Evolutionary conservation across 2,797 vertebrate genomes (phyloP).

Genomic region (Eptatretus atami): DNA sequence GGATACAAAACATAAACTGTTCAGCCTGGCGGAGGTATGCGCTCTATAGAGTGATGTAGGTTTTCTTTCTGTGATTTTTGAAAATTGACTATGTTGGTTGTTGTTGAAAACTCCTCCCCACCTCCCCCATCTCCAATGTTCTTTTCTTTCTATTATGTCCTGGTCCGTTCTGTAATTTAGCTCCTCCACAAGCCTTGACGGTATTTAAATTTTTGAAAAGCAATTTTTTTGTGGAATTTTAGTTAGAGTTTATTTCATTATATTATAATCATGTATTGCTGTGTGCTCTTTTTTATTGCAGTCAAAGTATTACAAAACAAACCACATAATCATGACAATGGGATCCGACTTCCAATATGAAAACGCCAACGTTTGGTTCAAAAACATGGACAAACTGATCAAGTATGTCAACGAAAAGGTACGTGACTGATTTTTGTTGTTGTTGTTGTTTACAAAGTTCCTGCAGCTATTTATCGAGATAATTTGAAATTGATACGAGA

Average conservation of each 20-base stretch:
- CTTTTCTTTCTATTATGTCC: too few species aligned
- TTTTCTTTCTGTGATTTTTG: too few species aligned
- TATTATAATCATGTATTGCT: not conserved
- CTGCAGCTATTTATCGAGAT: too few species aligned
- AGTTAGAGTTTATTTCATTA: not conserved
- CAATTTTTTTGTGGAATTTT: not conserved
- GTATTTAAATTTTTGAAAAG: not conserved
- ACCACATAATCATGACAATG: slow-evolving; percentile 73
- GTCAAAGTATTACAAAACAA: slow-evolving; percentile 28
- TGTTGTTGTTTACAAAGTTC: not conserved
- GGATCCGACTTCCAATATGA: slow-evolving; percentile 74
- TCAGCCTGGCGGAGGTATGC: too few species aligned
- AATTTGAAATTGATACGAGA: too few species aligned
- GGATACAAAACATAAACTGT: too few species aligned
- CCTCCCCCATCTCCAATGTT: too few species aligned
- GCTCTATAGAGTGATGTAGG: too few species aligned
- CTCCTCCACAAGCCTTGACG: too few species aligned
- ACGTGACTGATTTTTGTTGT: not conserved
- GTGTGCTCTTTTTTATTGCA: slow-evolving; percentile 11
- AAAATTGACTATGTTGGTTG: too few species aligned
- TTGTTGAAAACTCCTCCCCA: too few species aligned
- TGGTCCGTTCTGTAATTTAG: too few species aligned
- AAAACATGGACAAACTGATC: slow-evolving; percentile 65
- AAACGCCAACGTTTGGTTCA: slow-evolving; percentile 52
- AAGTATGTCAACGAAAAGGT: slow-evolving; percentile 30